A percentile compares a stretch with the other conserved stretches of the same genome.
phyloP scores from a whole-genome alignment of 2,797 vertebrate species.

The Toxotes lorentzi region DNA sequence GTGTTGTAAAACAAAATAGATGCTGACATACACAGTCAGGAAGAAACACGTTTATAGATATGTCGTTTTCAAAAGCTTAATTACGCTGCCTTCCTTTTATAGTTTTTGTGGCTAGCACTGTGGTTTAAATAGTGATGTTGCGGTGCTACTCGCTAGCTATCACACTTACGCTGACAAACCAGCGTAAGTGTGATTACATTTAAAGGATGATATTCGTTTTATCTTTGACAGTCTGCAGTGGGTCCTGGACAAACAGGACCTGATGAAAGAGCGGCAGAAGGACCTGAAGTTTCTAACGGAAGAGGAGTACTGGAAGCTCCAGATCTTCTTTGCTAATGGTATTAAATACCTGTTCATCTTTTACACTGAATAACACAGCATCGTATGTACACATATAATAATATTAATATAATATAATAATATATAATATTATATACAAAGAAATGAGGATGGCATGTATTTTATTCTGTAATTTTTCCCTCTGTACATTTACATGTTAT shows the following conservation, averaged over 20 bases:
- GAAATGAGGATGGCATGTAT: background rate
- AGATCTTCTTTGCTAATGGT: conserved; percentile 99
- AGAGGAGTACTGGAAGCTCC: conserved; percentile 99
- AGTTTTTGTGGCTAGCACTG: background rate
- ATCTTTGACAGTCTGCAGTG: conserved; percentile 91
- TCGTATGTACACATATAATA: fast-evolving
- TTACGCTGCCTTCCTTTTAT: fast-evolving
- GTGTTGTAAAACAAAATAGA: background rate
- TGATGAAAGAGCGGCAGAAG: conserved; percentile 98
- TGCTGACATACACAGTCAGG: background rate
- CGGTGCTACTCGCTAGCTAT: conserved; percentile 15
- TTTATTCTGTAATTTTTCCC: background rate
- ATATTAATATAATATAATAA: too few relatives aligned
- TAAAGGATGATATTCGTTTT: background rate
- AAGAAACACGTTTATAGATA: fast-evolving
- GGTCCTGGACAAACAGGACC: conserved; percentile 99
- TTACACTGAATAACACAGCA: background rate
- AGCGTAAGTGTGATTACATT: background rate
- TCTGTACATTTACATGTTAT: background rate
- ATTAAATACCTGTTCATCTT: conserved; percentile 28
- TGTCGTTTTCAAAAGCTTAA: background rate
- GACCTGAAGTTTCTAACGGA: conserved; percentile 97
- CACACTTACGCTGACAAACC: background rate
- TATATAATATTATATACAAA: too few relatives aligned
- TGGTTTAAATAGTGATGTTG: background rate